Base-by-base conservation (phyloP, 1,140 invertebrate genomes). In the Sitobion miscanthi region DNA sequence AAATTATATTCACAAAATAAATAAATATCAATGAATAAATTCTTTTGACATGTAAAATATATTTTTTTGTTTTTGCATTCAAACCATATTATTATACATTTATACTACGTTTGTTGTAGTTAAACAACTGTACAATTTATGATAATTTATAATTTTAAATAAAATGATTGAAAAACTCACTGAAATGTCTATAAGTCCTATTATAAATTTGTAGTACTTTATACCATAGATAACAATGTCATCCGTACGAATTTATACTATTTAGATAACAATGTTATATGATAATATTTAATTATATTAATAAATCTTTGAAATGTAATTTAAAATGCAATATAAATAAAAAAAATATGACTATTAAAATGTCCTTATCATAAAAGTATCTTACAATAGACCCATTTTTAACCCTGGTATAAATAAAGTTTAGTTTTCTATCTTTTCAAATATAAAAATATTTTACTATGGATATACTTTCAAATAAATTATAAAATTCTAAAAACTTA, bases 11-110 rank as follows among this genome's bases (percentile, higher is more conserved):
- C 62, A 77, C 6, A 69, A 69, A 69, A 69, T 77, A n/a, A n/a
- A 77, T 20, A n/a, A n/a, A n/a, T 17, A 69, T 69, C 62, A 86
- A 86, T 47, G 4, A 86, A 86, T 82, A 83, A 35, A 83, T 83
- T 86, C 42, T 30, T 86, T 86, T 86, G 85, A 86, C 42, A 47
- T 47, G 85, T 42, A 86, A 86, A 86, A 47, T 86, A 30, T 45
- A 42, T 30, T 47, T 86, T 47, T 42, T 11, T 42, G 25, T 25
- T 42, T 86, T 45, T 86, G 4, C 42, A 86, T 25, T 23, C 42
- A 30, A 82, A 82, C 38, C 20, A 30, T 42, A 82, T 82, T 38
- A 85, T 85, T 85, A 85, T 85, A 23, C n/a, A 6, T 35, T 23
- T 83, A 23, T 38, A 38, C 20, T 83, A 38, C 14, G 45, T 86